Percentiles rank a stretch among this genome's conserved stretches.
Evolutionary conservation across 1,140 invertebrate species (phyloP).

Genomic region (Parasteatoda tepidariorum): DNA sequence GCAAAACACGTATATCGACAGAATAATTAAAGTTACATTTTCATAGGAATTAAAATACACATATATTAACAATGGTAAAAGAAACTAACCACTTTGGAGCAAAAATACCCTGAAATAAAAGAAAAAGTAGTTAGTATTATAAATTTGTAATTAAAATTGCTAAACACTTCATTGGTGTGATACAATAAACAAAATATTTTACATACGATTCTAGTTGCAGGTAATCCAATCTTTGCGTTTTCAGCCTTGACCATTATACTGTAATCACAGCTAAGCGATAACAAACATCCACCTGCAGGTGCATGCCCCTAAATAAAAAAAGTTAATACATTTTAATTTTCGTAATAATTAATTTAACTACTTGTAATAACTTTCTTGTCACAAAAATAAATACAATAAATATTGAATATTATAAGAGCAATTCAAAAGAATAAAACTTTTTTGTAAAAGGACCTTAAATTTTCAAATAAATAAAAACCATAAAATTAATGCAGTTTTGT

Average conservation of each 20-base stretch:
- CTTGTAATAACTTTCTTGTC: too few relatives aligned
- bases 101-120: slow-evolving; percentile 34
- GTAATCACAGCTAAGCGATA: slow-evolving; percentile 85
- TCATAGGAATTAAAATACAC: neutral
- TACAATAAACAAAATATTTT: neutral
- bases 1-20: too few relatives aligned
- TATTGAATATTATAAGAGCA: too few relatives aligned
- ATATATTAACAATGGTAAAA: neutral
- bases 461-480: too few relatives aligned
- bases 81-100: slow-evolving; percentile 44
- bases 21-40: too few relatives aligned
- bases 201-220: slow-evolving; percentile 76
- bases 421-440: too few relatives aligned
- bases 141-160: neutral
- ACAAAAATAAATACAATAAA: too few relatives aligned
- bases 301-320: slow-evolving; percentile 73
- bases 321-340: too few relatives aligned
- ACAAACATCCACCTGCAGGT: slow-evolving; percentile 85
- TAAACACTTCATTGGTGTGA: neutral
- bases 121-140: neutral
- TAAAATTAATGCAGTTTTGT: too few relatives aligned
- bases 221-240: slow-evolving; percentile 84
- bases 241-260: slow-evolving; percentile 81
- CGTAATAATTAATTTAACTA: too few relatives aligned
- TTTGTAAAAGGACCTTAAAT: too few relatives aligned